Evolutionary conservation across 1,140 invertebrate genomes (phyloP), one percentile per base, ranked within the genome.

Genomic region (Venustaconcha ellipsiformis): DNA sequence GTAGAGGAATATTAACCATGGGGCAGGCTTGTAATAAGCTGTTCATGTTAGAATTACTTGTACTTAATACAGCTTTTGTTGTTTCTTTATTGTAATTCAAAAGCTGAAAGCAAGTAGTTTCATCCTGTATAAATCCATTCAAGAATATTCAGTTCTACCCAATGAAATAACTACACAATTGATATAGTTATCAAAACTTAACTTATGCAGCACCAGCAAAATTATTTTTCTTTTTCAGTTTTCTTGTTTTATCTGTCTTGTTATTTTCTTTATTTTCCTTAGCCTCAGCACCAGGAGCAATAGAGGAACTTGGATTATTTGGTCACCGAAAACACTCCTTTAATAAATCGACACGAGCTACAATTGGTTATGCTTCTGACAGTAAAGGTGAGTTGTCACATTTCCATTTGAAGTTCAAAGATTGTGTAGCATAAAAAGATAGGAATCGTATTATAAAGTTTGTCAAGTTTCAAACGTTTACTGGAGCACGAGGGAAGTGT

Each of bases 321-420:
- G 94, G 94, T 80, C 93, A 93, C 70, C 92, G 95, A 20, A 93
- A 94, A 80, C 93, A 93, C 14, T 94, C 93, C 37, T 91, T 93
- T 0, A 91, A 95, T 81, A 91, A 95, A 70, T 96, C 95, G 1
- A 94, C 94, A 0, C 92, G 95, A 76, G 92, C 93, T 62, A 85
- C 83, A 0, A 70, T 87, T 26, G 79, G 84, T 55, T 77, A 84
- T 66, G 14, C 77, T 14, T 70, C 70, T 20, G 87, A 87, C 56
- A 79, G 83, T n/a, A 84, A 74, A 77, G 72, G 82, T 84, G 75
- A 78, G 74, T 80, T 70, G 57, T 62, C 23, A 26, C 67, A n/a
- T 67, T 11, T 48, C 64, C 57, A 1, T 23, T 70, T 13, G 14
- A 23, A 30, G 37, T 58, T 26, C 13, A 13, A 37, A 37, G 37